phyloP scores from a whole-genome alignment of 2,888 invertebrate genomes.

The Tetrapedia diversipes region DNA sequence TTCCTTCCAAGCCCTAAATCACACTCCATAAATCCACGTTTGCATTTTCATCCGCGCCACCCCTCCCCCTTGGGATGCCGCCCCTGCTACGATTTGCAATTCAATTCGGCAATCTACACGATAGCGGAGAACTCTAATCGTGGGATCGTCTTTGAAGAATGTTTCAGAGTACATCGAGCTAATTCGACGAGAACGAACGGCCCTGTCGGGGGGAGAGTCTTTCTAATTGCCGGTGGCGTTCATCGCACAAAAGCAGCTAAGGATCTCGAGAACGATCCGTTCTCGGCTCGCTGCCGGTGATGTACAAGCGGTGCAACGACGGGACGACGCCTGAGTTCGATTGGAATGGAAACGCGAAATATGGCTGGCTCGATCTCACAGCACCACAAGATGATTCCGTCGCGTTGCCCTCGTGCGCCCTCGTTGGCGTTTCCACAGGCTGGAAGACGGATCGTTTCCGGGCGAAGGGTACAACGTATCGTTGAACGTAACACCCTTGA shows the following conservation, averaged over 20 bases:
- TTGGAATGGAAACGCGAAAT: not conserved
- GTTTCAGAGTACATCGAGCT: constrained; percentile 55
- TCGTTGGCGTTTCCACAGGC: constrained; percentile 17
- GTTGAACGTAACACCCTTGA: constrained; percentile 13
- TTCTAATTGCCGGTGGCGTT: constrained; percentile 49
- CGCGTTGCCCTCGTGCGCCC: constrained; percentile 11
- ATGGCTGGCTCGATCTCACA: constrained; percentile 9
- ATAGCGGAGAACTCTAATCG: constrained; percentile 13
- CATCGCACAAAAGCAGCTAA: constrained; percentile 46
- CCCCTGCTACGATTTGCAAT: constrained; percentile 21
- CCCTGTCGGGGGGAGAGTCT: constrained; percentile 35
- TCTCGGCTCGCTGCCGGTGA: constrained; percentile 30
- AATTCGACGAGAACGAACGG: constrained; percentile 55
- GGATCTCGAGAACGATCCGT: constrained; percentile 44
- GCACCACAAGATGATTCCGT: constrained; percentile 12
- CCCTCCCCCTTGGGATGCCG: too few species aligned
- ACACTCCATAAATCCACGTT: constrained; percentile 18
- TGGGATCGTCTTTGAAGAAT: constrained; percentile 34
- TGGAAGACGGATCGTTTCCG: constrained; percentile 32
- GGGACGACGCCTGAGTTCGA: constrained; percentile 18
- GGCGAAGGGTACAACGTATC: constrained; percentile 30
- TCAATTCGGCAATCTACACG: not conserved
- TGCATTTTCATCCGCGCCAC: constrained; percentile 20
- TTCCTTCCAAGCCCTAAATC: not conserved
- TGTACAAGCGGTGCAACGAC: constrained; percentile 14